Conservation (phyloP, 2,797 vertebrate genomes). For the Galagoides demidoff region DNA sequence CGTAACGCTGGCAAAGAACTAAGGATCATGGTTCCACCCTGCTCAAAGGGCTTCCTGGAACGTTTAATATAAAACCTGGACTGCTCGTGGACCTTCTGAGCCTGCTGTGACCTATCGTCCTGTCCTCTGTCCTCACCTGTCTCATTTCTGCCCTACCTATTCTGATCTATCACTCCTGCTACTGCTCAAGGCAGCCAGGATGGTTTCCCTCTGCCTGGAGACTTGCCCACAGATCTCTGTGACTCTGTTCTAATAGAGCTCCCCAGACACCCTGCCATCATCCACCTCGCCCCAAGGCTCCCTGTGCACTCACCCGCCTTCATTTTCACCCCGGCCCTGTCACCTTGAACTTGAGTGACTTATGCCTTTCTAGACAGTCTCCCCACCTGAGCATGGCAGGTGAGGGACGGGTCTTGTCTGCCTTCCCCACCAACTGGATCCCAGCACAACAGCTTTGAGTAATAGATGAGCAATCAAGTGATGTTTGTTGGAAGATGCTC, state of each 20-base stretch:
- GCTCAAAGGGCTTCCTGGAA: background rate
- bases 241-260: background rate
- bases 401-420: background rate
- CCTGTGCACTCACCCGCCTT: background rate
- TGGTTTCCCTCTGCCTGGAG: background rate
- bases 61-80: background rate
- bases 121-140: background rate
- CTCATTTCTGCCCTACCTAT: background rate
- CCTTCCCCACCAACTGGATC: background rate
- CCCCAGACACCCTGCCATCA: background rate
- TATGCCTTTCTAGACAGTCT: background rate
- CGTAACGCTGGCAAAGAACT: background rate
- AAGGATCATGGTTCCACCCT: background rate
- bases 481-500: background rate
- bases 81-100: background rate
- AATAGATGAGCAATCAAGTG: background rate
- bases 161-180: background rate
- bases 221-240: rapidly evolving
- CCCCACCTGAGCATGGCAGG: background rate
- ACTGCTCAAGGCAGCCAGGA: background rate
- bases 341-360: background rate
- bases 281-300: no score
- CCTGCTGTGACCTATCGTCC: background rate
- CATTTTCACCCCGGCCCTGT: rapidly evolving
- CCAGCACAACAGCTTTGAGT: background rate